These are phyloP conservation scores for Athripsodes cinereus DNA, from an alignment of 2,888 invertebrate species.

Conservation along the genomic window DNA sequence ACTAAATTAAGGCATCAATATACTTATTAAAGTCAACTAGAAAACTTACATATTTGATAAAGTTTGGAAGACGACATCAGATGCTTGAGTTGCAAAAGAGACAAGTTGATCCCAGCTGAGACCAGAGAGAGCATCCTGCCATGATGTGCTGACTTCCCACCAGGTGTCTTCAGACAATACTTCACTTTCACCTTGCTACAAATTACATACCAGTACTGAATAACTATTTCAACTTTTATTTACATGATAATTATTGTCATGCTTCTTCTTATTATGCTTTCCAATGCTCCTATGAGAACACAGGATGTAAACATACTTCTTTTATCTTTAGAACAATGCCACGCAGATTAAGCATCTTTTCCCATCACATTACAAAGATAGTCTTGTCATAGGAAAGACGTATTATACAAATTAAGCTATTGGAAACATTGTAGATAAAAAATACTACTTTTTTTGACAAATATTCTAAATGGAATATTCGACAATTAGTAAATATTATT, in stretches of 20 bases:
- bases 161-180: constrained; percentile 44
- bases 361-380: background rate
- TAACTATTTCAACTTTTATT: too few relatives aligned
- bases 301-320: too few relatives aligned
- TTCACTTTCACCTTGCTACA: constrained; percentile 31
- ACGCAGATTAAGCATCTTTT: too few relatives aligned
- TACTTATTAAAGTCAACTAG: too few relatives aligned
- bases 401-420: background rate
- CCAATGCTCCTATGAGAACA: too few relatives aligned
- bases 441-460: background rate
- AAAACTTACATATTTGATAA: constrained; percentile 24
- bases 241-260: too few relatives aligned
- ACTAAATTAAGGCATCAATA: too few relatives aligned
- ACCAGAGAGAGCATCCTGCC: constrained; percentile 49
- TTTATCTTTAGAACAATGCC: too few relatives aligned
- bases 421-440: background rate
- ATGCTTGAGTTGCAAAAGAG: constrained; percentile 19
- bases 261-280: too few relatives aligned
- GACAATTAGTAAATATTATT: too few relatives aligned
- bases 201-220: too few relatives aligned
- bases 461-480: background rate
- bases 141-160: constrained; percentile 51
- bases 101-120: constrained; percentile 25
- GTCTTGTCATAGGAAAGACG: background rate
- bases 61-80: constrained; percentile 18